phyloP scores from a whole-genome alignment of 2,888 invertebrate species.

The Meliscaeva auricollis region DNA sequence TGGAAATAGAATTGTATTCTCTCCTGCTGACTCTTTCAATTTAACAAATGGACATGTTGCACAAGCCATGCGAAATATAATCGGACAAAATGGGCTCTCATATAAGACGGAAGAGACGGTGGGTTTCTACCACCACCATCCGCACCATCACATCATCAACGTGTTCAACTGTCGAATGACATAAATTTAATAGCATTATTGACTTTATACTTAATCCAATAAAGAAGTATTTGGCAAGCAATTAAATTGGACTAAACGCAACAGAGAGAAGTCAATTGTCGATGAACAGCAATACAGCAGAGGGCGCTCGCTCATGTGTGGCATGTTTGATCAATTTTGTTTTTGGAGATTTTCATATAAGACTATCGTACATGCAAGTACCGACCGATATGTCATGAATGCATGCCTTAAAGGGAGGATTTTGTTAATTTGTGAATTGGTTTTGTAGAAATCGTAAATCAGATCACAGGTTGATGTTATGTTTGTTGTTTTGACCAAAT shows the following conservation, averaged over 20 bases:
- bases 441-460: constrained; percentile 46
- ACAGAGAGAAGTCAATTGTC: constrained; percentile 27
- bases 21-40: constrained; percentile 55
- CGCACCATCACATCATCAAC: neutral
- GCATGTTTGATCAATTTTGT: constrained; percentile 1
- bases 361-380: neutral
- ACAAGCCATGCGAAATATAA: constrained; percentile 49
- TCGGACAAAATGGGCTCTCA: constrained; percentile 14
- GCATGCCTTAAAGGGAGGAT: constrained; percentile 39
- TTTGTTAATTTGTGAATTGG: constrained; percentile 43
- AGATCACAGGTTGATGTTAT: constrained; percentile 29
- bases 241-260: constrained; percentile 63
- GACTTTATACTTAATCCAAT: constrained; percentile 54
- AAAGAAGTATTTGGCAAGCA: constrained; percentile 68
- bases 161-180: constrained; percentile 52
- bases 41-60: constrained; percentile 74
- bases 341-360: constrained; percentile 9
- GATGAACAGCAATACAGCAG: neutral
- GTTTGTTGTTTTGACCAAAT: constrained; percentile 48
- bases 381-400: neutral
- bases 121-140: neutral
- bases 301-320: constrained; percentile 26
- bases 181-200: constrained; percentile 68
- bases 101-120: constrained; percentile 30
- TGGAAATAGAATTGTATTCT: constrained; percentile 67